phyloP scores from a whole-genome alignment of 2,888 invertebrate genomes.

The Agonum fuliginosum region DNA sequence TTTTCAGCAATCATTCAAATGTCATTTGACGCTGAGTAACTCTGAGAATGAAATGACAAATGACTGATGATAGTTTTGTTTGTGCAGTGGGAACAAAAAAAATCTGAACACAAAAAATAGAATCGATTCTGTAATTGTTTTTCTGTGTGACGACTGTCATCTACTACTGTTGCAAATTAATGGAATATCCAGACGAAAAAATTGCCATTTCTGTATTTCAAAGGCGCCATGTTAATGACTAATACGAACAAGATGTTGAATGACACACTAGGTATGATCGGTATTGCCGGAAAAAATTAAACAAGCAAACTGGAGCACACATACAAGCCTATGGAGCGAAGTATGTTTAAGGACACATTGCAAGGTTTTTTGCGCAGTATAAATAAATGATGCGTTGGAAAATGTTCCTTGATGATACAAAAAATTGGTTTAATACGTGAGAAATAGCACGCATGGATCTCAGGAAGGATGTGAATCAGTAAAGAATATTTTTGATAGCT shows the following conservation, averaged over 20 bases:
- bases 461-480: conserved; percentile 27
- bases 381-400: conserved; percentile 41
- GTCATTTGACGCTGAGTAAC: background rate
- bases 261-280: conserved; percentile 20
- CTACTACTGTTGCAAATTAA: no score
- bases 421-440: conserved; percentile 22
- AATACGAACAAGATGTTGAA: background rate
- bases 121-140: background rate
- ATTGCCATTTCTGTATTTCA: no score
- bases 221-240: background rate
- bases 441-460: conserved; percentile 26
- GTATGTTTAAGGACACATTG: conserved; percentile 29
- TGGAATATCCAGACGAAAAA: no score
- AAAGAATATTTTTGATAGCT: background rate
- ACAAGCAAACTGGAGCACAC: conserved; percentile 5
- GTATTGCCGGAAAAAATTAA: conserved; percentile 16
- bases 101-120: conserved; percentile 4
- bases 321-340: conserved; percentile 1
- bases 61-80: conserved; percentile 46
- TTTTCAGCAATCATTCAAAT: background rate
- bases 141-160: background rate
- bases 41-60: no score
- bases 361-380: conserved; percentile 13
- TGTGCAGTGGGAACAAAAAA: conserved; percentile 1
- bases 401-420: conserved; percentile 14